Conservation (phyloP, 2,888 invertebrate genomes). For the Escarpia spicata region DNA sequence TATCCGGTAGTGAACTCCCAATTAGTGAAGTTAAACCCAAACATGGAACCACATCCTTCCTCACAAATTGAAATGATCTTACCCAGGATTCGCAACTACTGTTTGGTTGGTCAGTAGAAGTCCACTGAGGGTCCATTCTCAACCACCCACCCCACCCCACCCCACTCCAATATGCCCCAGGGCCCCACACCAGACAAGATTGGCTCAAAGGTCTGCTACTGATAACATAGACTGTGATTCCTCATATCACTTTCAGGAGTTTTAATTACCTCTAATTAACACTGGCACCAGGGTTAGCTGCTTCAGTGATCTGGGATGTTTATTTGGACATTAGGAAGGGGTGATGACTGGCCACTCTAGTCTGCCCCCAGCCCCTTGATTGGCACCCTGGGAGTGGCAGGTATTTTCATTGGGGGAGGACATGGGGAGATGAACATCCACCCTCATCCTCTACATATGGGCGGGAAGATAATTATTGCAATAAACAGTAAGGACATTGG, state of each 20-base stretch:
- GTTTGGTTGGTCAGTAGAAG: background rate
- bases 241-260: background rate
- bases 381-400: background rate
- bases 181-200: background rate
- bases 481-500: too few relatives aligned
- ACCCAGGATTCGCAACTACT: background rate
- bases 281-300: background rate
- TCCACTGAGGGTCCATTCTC: background rate
- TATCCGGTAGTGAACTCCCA: background rate
- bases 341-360: background rate
- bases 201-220: background rate
- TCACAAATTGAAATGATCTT: background rate
- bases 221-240: background rate
- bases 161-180: background rate
- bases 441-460: background rate
- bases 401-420: background rate
- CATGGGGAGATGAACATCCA: background rate
- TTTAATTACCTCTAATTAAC: slow-evolving; percentile 5
- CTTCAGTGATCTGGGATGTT: background rate
- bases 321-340: background rate
- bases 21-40: background rate
- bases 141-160: background rate
- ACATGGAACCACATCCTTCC: slow-evolving; percentile 3
- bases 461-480: background rate
- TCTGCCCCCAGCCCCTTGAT: background rate